Conservation (phyloP, 2,888 invertebrate species). For the Panopea generosa region DNA sequence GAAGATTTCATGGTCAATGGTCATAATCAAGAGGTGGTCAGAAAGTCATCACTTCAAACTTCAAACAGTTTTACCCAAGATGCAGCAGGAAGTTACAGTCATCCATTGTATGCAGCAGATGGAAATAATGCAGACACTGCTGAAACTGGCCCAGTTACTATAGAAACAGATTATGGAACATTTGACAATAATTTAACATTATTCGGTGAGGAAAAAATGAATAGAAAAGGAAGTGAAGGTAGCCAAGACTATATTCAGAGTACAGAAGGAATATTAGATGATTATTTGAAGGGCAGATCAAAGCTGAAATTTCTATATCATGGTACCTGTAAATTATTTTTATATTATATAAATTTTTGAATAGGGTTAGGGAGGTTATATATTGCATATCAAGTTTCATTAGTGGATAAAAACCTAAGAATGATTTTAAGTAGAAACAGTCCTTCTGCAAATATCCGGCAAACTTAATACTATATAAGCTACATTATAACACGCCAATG, state of each 20-base stretch:
- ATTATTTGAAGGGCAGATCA: constrained; percentile 57
- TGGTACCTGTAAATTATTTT: constrained; percentile 31
- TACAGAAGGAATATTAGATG: constrained; percentile 38
- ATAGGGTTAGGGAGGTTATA: too few relatives aligned
- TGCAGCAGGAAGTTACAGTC: neutral
- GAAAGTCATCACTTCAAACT: neutral
- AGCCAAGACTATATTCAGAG: constrained; percentile 56
- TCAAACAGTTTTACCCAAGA: too few relatives aligned
- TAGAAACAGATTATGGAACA: constrained; percentile 40
- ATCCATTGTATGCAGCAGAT: neutral
- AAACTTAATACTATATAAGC: too few relatives aligned
- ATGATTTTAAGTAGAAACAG: too few relatives aligned
- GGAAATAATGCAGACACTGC: neutral
- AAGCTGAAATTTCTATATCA: constrained; percentile 58
- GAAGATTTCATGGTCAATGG: constrained; percentile 49
- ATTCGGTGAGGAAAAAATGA: constrained; percentile 1
- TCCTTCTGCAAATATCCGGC: too few relatives aligned
- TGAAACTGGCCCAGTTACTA: constrained; percentile 15
- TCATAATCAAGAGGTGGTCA: constrained; percentile 4
- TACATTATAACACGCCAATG: too few relatives aligned
- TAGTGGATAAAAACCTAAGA: too few relatives aligned
- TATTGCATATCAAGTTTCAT: too few relatives aligned
- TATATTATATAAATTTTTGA: neutral
- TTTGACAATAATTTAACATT: constrained; percentile 19
- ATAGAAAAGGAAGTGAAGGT: constrained; percentile 24